Evolutionary conservation across 2,113 vertebrate species (phyloP).

Genomic region (Coracopsis vasa): DNA sequence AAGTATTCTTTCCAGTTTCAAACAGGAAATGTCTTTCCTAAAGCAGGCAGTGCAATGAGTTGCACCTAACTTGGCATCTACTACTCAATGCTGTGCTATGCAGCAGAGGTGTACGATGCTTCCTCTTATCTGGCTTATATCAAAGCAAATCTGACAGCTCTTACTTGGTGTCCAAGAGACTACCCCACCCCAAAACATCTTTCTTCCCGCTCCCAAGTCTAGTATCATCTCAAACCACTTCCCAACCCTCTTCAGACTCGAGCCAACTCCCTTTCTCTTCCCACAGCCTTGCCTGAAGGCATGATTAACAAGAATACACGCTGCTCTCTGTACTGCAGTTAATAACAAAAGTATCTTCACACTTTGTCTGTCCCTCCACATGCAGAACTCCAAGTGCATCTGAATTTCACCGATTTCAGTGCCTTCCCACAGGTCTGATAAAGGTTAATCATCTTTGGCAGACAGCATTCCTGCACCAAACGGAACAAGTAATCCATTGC

Average conservation of each 20-base stretch:
- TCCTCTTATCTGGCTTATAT: background rate
- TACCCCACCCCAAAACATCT: background rate
- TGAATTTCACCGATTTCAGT: background rate
- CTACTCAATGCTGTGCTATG: background rate
- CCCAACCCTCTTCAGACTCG: background rate
- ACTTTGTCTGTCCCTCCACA: background rate
- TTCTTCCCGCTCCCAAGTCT: background rate
- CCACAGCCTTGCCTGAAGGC: background rate
- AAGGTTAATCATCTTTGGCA: constrained; percentile 40
- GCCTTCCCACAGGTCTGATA: background rate
- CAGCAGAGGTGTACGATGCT: background rate
- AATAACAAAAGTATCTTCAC: background rate
- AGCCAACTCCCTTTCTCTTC: background rate
- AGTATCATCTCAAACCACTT: background rate
- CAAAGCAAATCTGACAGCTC: background rate
- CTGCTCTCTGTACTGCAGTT: background rate
- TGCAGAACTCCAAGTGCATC: background rate
- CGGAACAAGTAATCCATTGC: constrained; percentile 39
- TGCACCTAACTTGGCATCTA: background rate
- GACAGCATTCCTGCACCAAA: background rate
- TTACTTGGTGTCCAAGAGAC: background rate
- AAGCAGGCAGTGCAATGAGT: background rate
- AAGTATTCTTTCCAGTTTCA: constrained; percentile 11
- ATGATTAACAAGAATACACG: background rate
- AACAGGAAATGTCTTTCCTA: background rate